Conservation (phyloP, 2,797 vertebrate genomes). For the Sebastes wilsoni region DNA sequence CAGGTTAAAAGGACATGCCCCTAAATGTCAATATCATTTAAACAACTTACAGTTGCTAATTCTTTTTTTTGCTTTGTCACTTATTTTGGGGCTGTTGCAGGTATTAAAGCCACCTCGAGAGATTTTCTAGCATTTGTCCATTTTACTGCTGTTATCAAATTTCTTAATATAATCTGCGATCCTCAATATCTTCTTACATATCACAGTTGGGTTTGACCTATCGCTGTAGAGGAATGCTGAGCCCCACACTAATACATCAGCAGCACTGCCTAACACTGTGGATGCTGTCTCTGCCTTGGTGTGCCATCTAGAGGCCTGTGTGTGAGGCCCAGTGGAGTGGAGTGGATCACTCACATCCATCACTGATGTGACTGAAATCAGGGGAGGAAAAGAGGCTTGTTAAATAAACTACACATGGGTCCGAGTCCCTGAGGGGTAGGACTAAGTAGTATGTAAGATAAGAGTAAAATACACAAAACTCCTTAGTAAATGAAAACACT, state of each 20-base stretch:
- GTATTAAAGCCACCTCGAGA: background rate
- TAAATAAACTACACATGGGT: background rate
- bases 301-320: conserved; percentile 83
- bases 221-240: conserved; percentile 55
- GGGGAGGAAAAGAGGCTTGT: background rate
- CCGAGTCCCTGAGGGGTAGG: background rate
- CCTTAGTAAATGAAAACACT: background rate
- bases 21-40: background rate
- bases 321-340: conserved; percentile 49
- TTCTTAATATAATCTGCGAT: conserved; percentile 23
- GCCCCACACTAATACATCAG: conserved; percentile 44
- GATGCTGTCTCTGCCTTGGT: conserved; percentile 75
- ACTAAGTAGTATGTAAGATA: background rate
- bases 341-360: conserved; percentile 43
- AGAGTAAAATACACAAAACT: background rate
- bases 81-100: background rate
- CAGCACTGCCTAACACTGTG: conserved; percentile 36
- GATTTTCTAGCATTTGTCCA: background rate
- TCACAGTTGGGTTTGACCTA: conserved; percentile 44
- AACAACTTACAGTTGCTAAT: background rate
- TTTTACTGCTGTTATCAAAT: conserved; percentile 17
- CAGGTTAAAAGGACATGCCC: background rate
- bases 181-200: conserved; percentile 30
- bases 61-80: background rate
- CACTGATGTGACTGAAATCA: conserved; percentile 21